Base-by-base conservation (phyloP, 2,113 vertebrate species). In the Sciurus niger region DNA sequence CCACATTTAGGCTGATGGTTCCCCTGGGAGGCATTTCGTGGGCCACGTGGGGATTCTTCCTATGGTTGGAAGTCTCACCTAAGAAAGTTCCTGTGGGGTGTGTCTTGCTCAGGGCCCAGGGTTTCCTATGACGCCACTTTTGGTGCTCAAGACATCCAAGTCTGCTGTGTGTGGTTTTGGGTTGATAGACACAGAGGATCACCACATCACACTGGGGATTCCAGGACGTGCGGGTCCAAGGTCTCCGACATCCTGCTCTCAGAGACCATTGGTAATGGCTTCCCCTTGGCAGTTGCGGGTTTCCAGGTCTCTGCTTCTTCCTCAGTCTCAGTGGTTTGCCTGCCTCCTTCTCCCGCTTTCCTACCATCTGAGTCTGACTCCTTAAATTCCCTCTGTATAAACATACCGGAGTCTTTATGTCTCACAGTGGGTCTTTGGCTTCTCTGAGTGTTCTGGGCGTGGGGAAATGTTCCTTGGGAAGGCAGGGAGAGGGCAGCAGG, bases 141-240 rank as follows among this genome's bases (percentile, higher is more conserved):
- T 32, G 40, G 6, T 30, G 40, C 24, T 91, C 22, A 20, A 34
- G 63, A 40, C 68, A 32, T 5, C 2, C 25, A 79, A 32, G 74
- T 1, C 1, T 43, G 28, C 32, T 4, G 2, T 1, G n/a, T 30
- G 53, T 43, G 30, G 58, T 22, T 58, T 6, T 9, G 32, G 16
- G 34, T 43, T 58, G 60, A 9, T 2, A 40, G 67, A 24, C 4
- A 7, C 4, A 0, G 40, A 24, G 6, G 70, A 32, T 51, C 20
- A 6, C 34, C 58, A 5, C 20, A 13, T 14, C 2, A 0, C 12
- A 12, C 17, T 0, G 0, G 40, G 28, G 58, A 9, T 30, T 8
- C 2, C 34, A 30, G 68, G 67, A 60, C 8, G 0, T 3, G n/a
- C 18, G 30, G 34, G 51, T 11, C 2, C 24, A 63, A 0, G 67